These are phyloP conservation scores for Lucinisca nassula DNA, from an alignment of 2,888 invertebrate species.

Conservation along the genomic window DNA sequence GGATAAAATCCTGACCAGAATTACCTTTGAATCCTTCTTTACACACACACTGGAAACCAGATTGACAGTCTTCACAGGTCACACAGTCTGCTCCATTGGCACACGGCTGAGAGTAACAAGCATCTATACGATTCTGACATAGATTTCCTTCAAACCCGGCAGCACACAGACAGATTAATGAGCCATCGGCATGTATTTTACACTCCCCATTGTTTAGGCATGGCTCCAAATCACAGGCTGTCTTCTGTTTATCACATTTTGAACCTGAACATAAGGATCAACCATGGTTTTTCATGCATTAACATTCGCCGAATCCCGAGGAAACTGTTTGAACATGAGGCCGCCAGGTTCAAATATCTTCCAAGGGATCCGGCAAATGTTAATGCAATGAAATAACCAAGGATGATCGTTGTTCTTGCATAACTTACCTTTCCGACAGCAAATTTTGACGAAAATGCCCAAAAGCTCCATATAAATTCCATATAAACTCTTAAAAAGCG, in stretches of 20 bases:
- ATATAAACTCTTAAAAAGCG: too few relatives aligned
- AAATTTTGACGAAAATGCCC: too few relatives aligned
- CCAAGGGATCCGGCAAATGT: too few relatives aligned
- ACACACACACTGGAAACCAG: slow-evolving; percentile 51
- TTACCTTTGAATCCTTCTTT: slow-evolving; percentile 56
- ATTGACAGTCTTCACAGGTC: slow-evolving; percentile 44
- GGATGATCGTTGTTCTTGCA: too few relatives aligned
- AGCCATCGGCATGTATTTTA: slow-evolving; percentile 22
- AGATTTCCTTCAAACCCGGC: slow-evolving; percentile 98
- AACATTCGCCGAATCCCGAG: too few relatives aligned
- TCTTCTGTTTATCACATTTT: slow-evolving; percentile 74
- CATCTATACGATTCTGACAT: slow-evolving; percentile 98
- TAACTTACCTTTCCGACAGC: too few relatives aligned
- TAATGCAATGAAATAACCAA: too few relatives aligned
- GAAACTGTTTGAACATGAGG: too few relatives aligned
- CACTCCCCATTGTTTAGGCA: slow-evolving; percentile 81
- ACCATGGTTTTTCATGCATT: too few relatives aligned
- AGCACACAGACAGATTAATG: slow-evolving; percentile 95
- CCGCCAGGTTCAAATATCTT: too few relatives aligned
- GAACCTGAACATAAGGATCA: slow-evolving; percentile 89
- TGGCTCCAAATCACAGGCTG: slow-evolving; percentile 79
- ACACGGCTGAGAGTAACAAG: slow-evolving; percentile 99
- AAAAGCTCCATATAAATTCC: too few relatives aligned
- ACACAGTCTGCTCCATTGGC: slow-evolving; percentile 96
- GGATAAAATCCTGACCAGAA: too few relatives aligned